Conservation (phyloP, 2,888 invertebrate species). For the Sepioteuthis lessoniana region DNA sequence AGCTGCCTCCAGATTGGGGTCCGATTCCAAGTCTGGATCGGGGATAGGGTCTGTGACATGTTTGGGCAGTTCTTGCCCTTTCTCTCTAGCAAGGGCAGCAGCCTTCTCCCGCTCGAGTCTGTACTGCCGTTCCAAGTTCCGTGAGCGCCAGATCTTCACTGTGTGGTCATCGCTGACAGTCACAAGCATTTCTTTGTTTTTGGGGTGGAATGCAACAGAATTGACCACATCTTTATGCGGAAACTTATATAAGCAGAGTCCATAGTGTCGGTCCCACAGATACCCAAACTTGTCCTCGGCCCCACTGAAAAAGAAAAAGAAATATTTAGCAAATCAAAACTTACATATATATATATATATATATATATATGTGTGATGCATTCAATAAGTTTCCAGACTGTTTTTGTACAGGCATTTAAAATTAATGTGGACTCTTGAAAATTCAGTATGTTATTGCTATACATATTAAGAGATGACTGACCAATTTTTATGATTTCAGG, state of each 20-base stretch:
- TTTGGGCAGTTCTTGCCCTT: neutral
- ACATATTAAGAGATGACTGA: too few species aligned
- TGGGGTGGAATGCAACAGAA: slow-evolving; percentile 88
- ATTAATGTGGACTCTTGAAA: too few species aligned
- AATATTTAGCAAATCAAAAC: neutral
- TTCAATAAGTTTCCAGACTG: too few species aligned
- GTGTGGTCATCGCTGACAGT: slow-evolving; percentile 88
- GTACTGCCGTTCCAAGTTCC: slow-evolving; percentile 59
- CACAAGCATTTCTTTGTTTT: slow-evolving; percentile 86
- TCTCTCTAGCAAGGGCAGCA: neutral
- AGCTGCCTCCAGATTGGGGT: neutral
- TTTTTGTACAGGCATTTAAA: too few species aligned
- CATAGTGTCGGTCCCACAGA: slow-evolving; percentile 89
- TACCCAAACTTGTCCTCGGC: slow-evolving; percentile 89
- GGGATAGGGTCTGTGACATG: neutral
- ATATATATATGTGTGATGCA: too few species aligned
- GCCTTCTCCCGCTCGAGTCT: neutral
- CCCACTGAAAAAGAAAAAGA: slow-evolving; percentile 79
- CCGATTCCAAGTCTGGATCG: neutral
- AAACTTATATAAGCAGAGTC: slow-evolving; percentile 83
- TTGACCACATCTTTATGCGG: slow-evolving; percentile 88
- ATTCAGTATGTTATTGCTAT: too few species aligned
- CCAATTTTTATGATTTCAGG: too few species aligned
- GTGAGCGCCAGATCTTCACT: slow-evolving; percentile 80
- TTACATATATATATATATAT: too few species aligned